Evolutionary conservation across 1,140 invertebrate species (phyloP).

Genomic region (Brachionus angularis): DNA sequence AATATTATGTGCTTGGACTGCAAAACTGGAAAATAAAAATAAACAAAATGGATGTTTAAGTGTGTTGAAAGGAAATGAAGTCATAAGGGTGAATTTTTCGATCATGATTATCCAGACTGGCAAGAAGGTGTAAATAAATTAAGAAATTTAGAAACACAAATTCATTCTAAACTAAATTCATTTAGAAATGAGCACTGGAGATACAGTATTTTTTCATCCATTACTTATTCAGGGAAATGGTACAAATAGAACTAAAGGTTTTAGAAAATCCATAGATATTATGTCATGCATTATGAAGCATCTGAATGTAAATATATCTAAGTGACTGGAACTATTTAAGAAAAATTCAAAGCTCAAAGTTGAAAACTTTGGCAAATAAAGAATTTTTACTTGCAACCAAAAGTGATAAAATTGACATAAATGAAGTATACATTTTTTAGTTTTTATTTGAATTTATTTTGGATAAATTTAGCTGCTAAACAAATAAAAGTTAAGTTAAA

Average conservation of each 20-base stretch:
- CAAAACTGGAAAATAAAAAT: slow-evolving; percentile 73
- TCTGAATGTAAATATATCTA: slow-evolving; percentile 71
- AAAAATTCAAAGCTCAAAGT: slow-evolving; percentile 69
- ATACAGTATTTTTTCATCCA: slow-evolving; percentile 87
- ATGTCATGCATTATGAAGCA: slow-evolving; percentile 74
- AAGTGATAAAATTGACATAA: not conserved
- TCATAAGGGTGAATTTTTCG: slow-evolving; percentile 65
- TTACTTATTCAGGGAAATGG: slow-evolving; percentile 79
- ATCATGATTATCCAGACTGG: slow-evolving; percentile 71
- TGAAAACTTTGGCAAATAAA: slow-evolving; percentile 48
- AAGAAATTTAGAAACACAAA: too few species aligned
- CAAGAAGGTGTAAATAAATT: slow-evolving; percentile 70
- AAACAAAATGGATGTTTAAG: slow-evolving; percentile 78
- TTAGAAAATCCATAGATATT: slow-evolving; percentile 66
- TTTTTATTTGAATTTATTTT: too few species aligned
- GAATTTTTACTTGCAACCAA: slow-evolving; percentile 2
- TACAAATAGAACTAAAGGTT: slow-evolving; percentile 67
- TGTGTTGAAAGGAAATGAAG: slow-evolving; percentile 74
- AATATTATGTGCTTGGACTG: slow-evolving; percentile 82
- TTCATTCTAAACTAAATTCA: slow-evolving; percentile 63
- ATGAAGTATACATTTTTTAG: too few species aligned
- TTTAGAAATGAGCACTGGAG: slow-evolving; percentile 75
- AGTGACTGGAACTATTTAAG: slow-evolving; percentile 67
- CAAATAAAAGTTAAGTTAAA: too few species aligned
- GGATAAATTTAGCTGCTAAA: too few species aligned